Evolutionary conservation across 2,888 invertebrate genomes (phyloP).

Genomic region (Oxytorus armatus): DNA sequence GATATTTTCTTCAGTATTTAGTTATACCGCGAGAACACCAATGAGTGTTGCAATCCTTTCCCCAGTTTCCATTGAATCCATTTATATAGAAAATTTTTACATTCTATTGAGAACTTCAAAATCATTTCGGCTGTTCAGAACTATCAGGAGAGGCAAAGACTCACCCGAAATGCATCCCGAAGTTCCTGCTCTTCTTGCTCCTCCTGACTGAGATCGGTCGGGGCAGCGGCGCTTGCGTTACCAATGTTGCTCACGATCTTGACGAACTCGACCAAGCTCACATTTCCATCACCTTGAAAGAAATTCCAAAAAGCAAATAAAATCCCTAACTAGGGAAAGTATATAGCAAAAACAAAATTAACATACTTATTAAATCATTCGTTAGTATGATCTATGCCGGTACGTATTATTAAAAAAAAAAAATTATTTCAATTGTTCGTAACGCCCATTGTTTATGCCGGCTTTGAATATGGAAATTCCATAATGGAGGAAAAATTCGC

Average conservation of each 20-base stretch:
- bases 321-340: neutral
- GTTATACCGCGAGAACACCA: too few species aligned
- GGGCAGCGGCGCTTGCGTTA: constrained; percentile 87
- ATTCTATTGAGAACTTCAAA: too few species aligned
- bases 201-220: constrained; percentile 89
- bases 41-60: too few species aligned
- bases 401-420: neutral
- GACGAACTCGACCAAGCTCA: constrained; percentile 95
- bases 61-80: too few species aligned
- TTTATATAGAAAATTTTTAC: too few species aligned
- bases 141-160: constrained; percentile 61
- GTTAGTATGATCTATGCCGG: neutral
- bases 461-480: constrained; percentile 24
- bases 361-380: neutral
- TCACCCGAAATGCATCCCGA: constrained; percentile 93
- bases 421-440: too few species aligned
- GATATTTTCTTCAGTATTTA: too few species aligned
- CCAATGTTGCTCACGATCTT: constrained; percentile 92
- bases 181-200: constrained; percentile 94
- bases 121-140: too few species aligned
- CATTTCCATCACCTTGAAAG: constrained; percentile 92
- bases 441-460: neutral
- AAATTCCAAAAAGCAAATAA: constrained; percentile 13
- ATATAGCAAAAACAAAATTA: neutral
- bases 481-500: constrained; percentile 40